Evolutionary conservation across 2,797 vertebrate species (phyloP), one percentile per base, ranked within the genome.

Genomic region (Crenichthys baileyi): DNA sequence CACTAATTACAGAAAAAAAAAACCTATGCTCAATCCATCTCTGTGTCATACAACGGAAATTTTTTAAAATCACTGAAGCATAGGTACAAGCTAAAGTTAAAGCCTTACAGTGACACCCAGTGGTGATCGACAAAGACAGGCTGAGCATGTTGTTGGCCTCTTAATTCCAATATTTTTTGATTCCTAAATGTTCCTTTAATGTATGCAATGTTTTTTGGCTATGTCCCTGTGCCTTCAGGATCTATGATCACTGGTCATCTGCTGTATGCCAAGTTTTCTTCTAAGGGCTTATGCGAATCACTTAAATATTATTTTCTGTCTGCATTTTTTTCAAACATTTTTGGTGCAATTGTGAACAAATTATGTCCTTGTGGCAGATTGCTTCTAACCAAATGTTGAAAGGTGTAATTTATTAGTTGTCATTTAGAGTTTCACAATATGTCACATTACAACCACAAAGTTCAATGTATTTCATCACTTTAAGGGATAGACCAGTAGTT

Each of bases 101-200:
- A 89, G 91, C 83, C 60, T 86, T 85, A 26, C 61, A 91, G 72
- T 92, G 93, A 89, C 92, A 90, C 90, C 93, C 20, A 89, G 92
- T 94, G 93, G 91, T 73, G 72, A 78, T 44, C 73, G 39, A 31
- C 44, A 60, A 11, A 76, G 51, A 55, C 39, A 39, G 70, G n/a
- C 7, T 39, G 51, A 20, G 50, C 13, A 4, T 41, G 5, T 5
- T 67, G 22, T 67, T 13, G 20, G 22, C 36, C 36, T 63, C 48
- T 36, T 20, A 39, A 36, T 63, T 36, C 31, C 7, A 2, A 63
- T 8, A 39, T 36, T 20, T 18, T 36, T 36, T 63, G 29, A 2
- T 36, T 5, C 29, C 29, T 20, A 63, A 36, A 20, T 63, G 16
- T 26, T 63, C 36, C 31, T 63, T 63, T 63, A 39, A 18, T 36